These are phyloP conservation scores for Ephialtes manifestator DNA, from an alignment of 2,888 invertebrate species.

Conservation along the genomic window DNA sequence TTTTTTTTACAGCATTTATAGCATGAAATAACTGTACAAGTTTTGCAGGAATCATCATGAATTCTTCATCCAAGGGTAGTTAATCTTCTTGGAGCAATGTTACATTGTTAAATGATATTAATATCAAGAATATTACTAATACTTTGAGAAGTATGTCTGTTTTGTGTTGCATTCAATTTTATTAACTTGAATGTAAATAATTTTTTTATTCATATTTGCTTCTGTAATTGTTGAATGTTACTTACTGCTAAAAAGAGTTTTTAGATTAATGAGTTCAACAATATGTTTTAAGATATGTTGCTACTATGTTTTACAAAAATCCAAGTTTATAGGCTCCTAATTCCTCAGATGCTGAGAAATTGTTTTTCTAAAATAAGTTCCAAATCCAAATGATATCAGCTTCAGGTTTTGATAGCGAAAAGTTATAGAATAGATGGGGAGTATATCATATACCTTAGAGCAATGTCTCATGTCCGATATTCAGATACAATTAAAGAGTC, in stretches of 20 bases:
- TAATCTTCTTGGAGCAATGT: neutral
- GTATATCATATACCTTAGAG: too few relatives aligned
- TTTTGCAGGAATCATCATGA: neutral
- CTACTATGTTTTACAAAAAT: too few relatives aligned
- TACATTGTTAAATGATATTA: neutral
- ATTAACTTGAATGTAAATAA: neutral
- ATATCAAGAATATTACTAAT: neutral
- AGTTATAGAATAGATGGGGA: too few relatives aligned
- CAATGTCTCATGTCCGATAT: too few relatives aligned
- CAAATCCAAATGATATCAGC: too few relatives aligned
- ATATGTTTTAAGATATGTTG: neutral
- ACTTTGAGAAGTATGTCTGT: neutral
- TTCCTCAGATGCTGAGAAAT: neutral
- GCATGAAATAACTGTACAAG: neutral
- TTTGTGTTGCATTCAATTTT: neutral
- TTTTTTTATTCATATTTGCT: neutral
- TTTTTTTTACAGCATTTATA: neutral
- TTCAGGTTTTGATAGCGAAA: too few relatives aligned
- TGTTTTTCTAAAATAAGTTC: neutral
- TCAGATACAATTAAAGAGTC: too few relatives aligned
- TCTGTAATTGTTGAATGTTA: neutral
- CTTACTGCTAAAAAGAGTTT: neutral
- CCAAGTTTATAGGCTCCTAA: too few relatives aligned
- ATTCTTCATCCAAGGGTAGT: neutral
- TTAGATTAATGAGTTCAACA: neutral